These are phyloP conservation scores for Gonioctena quinquepunctata DNA, from an alignment of 1,140 invertebrate genomes.

Conservation along the genomic window DNA sequence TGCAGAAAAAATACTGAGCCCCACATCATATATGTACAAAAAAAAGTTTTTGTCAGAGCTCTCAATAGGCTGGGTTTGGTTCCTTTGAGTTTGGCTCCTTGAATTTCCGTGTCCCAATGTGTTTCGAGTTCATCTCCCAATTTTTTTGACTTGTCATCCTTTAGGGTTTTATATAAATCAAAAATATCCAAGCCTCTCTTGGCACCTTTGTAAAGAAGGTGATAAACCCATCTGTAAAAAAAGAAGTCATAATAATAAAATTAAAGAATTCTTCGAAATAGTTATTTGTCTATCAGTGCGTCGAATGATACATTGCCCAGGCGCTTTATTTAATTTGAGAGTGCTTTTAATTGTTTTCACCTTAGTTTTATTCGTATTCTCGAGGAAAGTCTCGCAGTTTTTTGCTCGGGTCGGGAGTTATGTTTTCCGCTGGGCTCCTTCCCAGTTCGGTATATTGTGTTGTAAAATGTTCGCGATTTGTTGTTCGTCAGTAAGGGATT, in stretches of 20 bases:
- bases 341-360: neutral
- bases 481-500: no score
- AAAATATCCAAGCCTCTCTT: conserved; percentile 30
- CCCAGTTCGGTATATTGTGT: no score
- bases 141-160: conserved; percentile 41
- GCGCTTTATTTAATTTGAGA: no score
- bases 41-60: conserved; percentile 55
- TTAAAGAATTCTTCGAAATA: no score
- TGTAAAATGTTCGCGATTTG: no score
- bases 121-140: conserved; percentile 57
- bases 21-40: conserved; percentile 53
- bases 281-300: no score
- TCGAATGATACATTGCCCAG: no score
- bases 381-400: no score
- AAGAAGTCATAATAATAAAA: neutral
- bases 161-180: conserved; percentile 38
- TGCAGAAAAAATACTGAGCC: conserved; percentile 29
- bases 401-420: no score
- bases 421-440: no score
- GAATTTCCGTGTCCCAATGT: conserved; percentile 57
- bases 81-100: conserved; percentile 19
- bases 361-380: no score
- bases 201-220: conserved; percentile 34
- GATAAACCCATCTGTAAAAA: conserved; percentile 40
- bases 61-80: conserved; percentile 45